A percentile compares a stretch with the other conserved stretches of the same genome.
Conservation (phyloP, 1,140 invertebrate species). For the Epicauta chinensis region DNA sequence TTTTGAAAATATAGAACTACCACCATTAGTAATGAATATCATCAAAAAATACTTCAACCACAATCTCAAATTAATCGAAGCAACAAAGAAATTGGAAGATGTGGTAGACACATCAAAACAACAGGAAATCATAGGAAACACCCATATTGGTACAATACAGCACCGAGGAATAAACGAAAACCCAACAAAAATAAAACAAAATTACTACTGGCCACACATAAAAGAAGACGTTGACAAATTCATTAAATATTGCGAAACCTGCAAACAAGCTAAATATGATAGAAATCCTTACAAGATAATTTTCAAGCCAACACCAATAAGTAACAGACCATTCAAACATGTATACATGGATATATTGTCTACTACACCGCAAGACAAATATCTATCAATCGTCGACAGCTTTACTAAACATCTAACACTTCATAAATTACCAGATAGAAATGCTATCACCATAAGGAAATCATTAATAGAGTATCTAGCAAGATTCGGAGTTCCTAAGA, state of each 20-base stretch:
- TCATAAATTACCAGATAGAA: too few species aligned
- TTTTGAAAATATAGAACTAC: background rate
- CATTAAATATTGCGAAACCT: background rate
- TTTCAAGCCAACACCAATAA: background rate
- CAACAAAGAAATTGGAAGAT: background rate
- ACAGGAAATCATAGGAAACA: background rate
- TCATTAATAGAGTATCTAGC: too few species aligned
- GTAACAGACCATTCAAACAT: background rate
- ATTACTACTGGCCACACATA: background rate
- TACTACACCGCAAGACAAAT: background rate
- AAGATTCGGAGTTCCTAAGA: too few species aligned
- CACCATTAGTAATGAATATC: background rate
- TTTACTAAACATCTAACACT: background rate
- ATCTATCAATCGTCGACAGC: background rate
- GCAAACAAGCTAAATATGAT: conserved; percentile 1
- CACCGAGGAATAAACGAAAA: background rate
- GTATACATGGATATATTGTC: background rate
- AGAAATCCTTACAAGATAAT: conserved; percentile 3
- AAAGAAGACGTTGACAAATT: background rate
- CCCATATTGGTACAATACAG: background rate
- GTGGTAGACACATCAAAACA: background rate
- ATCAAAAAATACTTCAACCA: background rate
- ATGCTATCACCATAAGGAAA: too few species aligned
- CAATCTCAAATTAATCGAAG: background rate
- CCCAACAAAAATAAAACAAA: background rate